Evolutionary conservation across 35 echinoderm and acorn worm species (phyloP).

Genomic region (Eucidaris tribuloides): DNA sequence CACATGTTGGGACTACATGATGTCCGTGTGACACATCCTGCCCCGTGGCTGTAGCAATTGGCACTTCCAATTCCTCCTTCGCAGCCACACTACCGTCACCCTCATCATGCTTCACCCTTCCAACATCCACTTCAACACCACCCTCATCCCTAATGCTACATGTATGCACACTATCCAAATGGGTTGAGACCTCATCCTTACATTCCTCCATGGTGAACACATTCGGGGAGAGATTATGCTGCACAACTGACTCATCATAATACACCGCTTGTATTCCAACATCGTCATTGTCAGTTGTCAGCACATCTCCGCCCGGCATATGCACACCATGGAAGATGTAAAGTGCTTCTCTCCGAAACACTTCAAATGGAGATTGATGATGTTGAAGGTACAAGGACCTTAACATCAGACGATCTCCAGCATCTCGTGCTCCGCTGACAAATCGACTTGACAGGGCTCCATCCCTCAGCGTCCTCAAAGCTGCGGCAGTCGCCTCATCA

Average conservation of each 20-base stretch:
- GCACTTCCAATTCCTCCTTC: too few relatives aligned
- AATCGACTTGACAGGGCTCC: background rate
- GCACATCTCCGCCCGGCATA: background rate
- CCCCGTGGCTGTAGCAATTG: too few relatives aligned
- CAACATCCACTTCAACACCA: too few relatives aligned
- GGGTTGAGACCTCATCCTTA: too few relatives aligned
- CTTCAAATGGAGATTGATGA: background rate
- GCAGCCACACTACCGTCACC: too few relatives aligned
- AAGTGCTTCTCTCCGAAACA: background rate
- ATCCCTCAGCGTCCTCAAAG: background rate
- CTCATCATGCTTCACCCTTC: too few relatives aligned
- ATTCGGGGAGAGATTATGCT: too few relatives aligned
- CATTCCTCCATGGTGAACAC: too few relatives aligned
- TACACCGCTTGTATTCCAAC: background rate
- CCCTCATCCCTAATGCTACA: too few relatives aligned
- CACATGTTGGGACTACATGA: too few relatives aligned
- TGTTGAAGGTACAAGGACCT: background rate
- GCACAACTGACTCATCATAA: background rate
- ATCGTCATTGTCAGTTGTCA: background rate
- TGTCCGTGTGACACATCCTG: too few relatives aligned
- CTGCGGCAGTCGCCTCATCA: background rate
- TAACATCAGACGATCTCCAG: background rate
- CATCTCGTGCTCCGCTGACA: background rate
- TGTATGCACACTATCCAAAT: too few relatives aligned
- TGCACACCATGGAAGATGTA: background rate